Conservation (phyloP, 2,113 vertebrate genomes). For the Probosciger aterrimus region DNA sequence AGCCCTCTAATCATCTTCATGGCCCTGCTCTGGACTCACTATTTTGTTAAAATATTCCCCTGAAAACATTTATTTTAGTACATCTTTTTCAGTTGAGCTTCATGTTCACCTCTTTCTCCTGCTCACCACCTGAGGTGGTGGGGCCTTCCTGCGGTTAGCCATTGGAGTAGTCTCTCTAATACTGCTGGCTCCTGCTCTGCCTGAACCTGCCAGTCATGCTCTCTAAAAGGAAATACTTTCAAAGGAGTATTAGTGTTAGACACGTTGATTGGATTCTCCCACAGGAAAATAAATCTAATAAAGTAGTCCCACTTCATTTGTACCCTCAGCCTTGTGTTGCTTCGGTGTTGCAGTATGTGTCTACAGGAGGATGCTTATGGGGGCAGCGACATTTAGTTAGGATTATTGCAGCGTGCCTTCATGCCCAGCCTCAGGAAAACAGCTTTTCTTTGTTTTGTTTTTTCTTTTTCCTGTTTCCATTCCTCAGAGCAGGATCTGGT, state of each 20-base stretch:
- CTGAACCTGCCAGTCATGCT: neutral
- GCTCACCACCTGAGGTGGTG: too few relatives aligned
- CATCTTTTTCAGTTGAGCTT: neutral
- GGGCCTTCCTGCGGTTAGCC: neutral
- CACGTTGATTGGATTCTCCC: neutral
- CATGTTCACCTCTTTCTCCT: neutral
- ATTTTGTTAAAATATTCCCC: neutral
- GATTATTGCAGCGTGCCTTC: neutral
- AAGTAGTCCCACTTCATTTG: neutral
- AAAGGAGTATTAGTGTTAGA: neutral
- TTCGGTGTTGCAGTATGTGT: neutral
- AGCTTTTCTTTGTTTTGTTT: neutral
- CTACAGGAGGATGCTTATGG: neutral
- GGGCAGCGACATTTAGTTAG: neutral
- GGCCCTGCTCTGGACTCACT: neutral
- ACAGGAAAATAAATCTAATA: neutral
- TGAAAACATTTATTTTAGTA: neutral
- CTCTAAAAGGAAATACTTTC: neutral
- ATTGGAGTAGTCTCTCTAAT: neutral
- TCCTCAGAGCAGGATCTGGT: neutral
- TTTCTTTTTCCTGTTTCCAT: neutral
- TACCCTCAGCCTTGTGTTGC: neutral
- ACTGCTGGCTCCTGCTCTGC: neutral
- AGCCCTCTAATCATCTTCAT: neutral
- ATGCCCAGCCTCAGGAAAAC: neutral